Evolutionary conservation across 1,140 invertebrate species (phyloP), one percentile per base, ranked within the genome.

Genomic region (Nephotettix cincticeps): DNA sequence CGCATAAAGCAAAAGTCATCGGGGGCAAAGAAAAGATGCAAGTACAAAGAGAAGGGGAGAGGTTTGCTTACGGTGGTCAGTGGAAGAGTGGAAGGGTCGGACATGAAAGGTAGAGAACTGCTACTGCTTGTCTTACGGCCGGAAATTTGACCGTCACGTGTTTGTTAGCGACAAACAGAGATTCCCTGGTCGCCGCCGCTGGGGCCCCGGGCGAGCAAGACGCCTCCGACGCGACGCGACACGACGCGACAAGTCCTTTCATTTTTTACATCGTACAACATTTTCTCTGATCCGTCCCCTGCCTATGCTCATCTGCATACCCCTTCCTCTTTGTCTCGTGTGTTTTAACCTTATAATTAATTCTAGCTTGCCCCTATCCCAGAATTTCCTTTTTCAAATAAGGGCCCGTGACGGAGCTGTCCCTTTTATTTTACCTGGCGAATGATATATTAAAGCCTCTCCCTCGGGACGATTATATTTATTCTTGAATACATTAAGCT

Each of bases 91-190:
- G 47, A 54, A 29, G 67, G 21, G 67, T 30, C 25, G 69, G 25
- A 70, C 56, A 70, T 70, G 69, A 70, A 70, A 70, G 56, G 69
- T 43, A 43, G 27, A 17, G 23, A 43, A 17, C 64, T 17, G 25
- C 40, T 43, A 19, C 29, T 70, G 69, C 69, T 70, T 70, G 69
- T 70, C 69, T 70, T 70, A 27, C 32, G 19, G 43, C 69, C 69
- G 69, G 69, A 70, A 70, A 70, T 70, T 70, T 70, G 69, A 70
- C 69, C 69, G 69, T 70, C 69, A 65, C 56, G 30, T 70, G 69
- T 70, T 70, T 70, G 69, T 21, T 47, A n/a, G 32, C 65, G 69
- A 65, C 61, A 70, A 70, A 69, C 54, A 69, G 45, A 69, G 58
- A 70, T 70, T 65, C 69, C 56, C 69, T 51, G 58, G 64, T 45